These are phyloP conservation scores for Hirtodrosophila histrioides DNA, from an alignment of 2,888 invertebrate species.

Conservation along the genomic window DNA sequence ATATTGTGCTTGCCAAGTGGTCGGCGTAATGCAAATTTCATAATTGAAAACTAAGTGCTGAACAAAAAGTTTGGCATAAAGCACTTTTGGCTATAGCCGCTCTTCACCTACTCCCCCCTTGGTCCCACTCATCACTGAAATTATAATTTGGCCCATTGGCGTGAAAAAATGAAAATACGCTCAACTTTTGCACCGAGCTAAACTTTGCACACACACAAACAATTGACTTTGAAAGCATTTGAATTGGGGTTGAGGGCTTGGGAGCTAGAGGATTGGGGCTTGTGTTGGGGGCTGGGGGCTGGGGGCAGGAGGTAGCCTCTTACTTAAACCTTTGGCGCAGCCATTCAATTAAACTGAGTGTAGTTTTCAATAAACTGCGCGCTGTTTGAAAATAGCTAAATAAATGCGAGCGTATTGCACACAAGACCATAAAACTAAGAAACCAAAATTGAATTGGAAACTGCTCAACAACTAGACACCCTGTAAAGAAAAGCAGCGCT, in stretches of 20 bases:
- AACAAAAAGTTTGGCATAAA: slow-evolving; percentile 62
- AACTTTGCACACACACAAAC: slow-evolving; percentile 60
- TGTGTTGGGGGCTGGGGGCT: not conserved
- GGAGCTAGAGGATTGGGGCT: not conserved
- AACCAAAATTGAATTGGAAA: not conserved
- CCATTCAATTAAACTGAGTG: slow-evolving; percentile 77
- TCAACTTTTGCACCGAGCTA: slow-evolving; percentile 63
- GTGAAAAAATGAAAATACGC: slow-evolving; percentile 75
- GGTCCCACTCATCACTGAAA: slow-evolving; percentile 15
- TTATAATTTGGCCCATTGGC: slow-evolving; percentile 68
- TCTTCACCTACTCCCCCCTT: not conserved
- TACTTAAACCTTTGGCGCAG: slow-evolving; percentile 57
- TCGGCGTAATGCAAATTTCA: slow-evolving; percentile 71
- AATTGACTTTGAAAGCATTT: slow-evolving; percentile 67
- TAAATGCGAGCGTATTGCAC: slow-evolving; percentile 58
- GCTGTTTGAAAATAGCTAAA: slow-evolving; percentile 68
- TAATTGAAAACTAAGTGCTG: slow-evolving; percentile 78
- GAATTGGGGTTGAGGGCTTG: slow-evolving; percentile 7
- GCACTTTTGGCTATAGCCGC: slow-evolving; percentile 58
- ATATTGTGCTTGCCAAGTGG: slow-evolving; percentile 67
- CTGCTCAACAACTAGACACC: not conserved
- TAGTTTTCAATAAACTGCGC: slow-evolving; percentile 76
- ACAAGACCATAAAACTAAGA: slow-evolving; percentile 44
- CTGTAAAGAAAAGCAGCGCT: too few relatives aligned
- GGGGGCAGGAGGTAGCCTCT: slow-evolving; percentile 20